Conservation (phyloP, 2,797 vertebrate genomes). For the Pogonophryne albipinna region DNA sequence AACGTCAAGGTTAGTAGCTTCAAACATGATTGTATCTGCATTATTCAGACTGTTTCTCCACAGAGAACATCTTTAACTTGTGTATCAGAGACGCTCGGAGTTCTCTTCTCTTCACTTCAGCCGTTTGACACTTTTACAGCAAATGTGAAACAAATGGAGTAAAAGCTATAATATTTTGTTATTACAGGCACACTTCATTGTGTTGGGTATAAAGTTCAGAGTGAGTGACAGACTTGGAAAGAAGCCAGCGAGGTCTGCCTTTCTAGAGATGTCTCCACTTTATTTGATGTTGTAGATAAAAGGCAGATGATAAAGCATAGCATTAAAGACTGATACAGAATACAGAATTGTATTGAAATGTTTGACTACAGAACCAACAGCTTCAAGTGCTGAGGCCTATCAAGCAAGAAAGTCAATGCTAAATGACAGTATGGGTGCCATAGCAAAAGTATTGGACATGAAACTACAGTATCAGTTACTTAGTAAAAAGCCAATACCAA, state of each 20-base stretch:
- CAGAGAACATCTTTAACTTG: constrained; percentile 7
- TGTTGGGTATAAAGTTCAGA: background rate
- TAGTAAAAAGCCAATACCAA: background rate
- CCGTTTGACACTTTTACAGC: constrained; percentile 19
- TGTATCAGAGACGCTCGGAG: background rate
- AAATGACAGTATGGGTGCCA: background rate
- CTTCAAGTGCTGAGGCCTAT: background rate
- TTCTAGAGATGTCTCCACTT: background rate
- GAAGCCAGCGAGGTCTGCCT: background rate
- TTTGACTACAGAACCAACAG: background rate
- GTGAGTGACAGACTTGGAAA: constrained; percentile 4
- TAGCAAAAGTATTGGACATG: background rate
- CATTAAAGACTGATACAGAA: too few species aligned
- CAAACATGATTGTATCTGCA: constrained; percentile 11
- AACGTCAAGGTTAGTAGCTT: constrained; percentile 25
- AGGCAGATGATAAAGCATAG: background rate
- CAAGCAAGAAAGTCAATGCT: background rate
- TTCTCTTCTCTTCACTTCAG: background rate
- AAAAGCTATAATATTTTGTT: constrained; percentile 1
- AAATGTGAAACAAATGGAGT: constrained; percentile 10
- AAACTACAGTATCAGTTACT: background rate
- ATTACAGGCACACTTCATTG: constrained; percentile 8
- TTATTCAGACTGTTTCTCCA: constrained; percentile 3
- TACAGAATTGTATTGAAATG: background rate
- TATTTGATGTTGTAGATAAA: constrained; percentile 3